phyloP scores from a whole-genome alignment of 2,888 invertebrate species.

The Druceiella hillmani region DNA sequence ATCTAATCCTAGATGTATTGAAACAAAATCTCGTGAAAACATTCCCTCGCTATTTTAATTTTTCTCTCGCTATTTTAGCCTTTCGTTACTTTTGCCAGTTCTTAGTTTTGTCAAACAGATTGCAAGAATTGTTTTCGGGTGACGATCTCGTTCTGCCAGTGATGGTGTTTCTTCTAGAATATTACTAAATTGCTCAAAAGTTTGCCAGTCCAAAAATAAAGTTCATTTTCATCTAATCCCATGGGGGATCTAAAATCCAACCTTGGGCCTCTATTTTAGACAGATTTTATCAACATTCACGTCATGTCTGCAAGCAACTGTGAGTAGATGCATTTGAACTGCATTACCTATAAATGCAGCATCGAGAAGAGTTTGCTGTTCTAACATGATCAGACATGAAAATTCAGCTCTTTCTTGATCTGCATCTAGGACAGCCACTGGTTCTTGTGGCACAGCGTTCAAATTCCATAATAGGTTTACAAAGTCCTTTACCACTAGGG shows the following conservation, averaged over 20 bases:
- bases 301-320: constrained; percentile 1
- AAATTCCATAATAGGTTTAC: too few relatives aligned
- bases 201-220: constrained; percentile 5
- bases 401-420: too few relatives aligned
- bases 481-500: too few relatives aligned
- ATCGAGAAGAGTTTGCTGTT: too few relatives aligned
- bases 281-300: not conserved
- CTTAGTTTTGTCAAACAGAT: too few relatives aligned
- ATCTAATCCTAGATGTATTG: constrained; percentile 1
- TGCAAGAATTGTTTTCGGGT: constrained; percentile 1
- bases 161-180: not conserved
- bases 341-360: too few relatives aligned
- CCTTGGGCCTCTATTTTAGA: not conserved
- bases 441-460: too few relatives aligned
- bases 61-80: constrained; percentile 3
- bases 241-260: not conserved
- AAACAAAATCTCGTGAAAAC: constrained; percentile 11
- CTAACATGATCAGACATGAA: too few relatives aligned
- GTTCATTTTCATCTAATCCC: not conserved
- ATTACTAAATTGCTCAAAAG: constrained; percentile 1
- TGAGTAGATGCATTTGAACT: too few relatives aligned
- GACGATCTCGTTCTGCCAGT: not conserved
- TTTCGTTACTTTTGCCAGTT: constrained; percentile 1
- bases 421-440: too few relatives aligned
- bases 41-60: constrained; percentile 7